Evolutionary conservation across 2,797 vertebrate species (phyloP).

Genomic region (Esox masquinongy): DNA sequence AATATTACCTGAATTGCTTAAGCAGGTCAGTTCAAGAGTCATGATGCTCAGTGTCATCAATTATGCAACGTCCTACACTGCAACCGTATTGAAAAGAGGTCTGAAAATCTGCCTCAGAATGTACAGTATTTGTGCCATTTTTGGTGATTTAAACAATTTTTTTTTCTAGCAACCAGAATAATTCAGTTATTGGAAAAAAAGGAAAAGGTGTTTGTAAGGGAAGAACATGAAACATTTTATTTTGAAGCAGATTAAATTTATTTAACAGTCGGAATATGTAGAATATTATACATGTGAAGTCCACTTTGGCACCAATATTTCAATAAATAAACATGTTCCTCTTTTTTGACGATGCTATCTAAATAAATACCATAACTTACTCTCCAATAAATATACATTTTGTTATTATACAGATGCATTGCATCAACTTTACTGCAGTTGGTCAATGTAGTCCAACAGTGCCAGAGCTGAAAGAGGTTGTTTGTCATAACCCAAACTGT

Average conservation of each 20-base stretch:
- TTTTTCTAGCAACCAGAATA: not conserved
- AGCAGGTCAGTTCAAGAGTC: not conserved
- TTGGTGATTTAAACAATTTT: not conserved
- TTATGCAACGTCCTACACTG: not conserved
- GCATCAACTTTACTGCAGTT: slow-evolving; percentile 64
- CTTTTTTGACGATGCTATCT: slow-evolving; percentile 54
- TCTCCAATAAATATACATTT: slow-evolving; percentile 66
- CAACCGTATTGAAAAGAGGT: not conserved
- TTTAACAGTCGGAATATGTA: slow-evolving; percentile 55
- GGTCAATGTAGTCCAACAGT: slow-evolving; percentile 55
- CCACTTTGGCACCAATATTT: slow-evolving; percentile 62
- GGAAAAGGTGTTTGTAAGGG: not conserved
- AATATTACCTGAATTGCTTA: not conserved
- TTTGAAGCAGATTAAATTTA: slow-evolving; percentile 58
- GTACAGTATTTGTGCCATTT: not conserved
- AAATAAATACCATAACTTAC: slow-evolving; percentile 71
- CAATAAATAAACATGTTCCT: slow-evolving; percentile 63
- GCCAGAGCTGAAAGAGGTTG: slow-evolving; percentile 27
- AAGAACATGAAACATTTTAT: slow-evolving; percentile 12
- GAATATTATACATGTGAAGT: slow-evolving; percentile 56
- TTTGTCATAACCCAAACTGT: slow-evolving; percentile 9
- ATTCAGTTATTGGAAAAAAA: not conserved
- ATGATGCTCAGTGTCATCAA: not conserved
- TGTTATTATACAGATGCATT: slow-evolving; percentile 62
- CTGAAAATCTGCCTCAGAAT: not conserved